Conservation (phyloP, 1,140 invertebrate genomes). For the Ceratosolen fusciceps region DNA sequence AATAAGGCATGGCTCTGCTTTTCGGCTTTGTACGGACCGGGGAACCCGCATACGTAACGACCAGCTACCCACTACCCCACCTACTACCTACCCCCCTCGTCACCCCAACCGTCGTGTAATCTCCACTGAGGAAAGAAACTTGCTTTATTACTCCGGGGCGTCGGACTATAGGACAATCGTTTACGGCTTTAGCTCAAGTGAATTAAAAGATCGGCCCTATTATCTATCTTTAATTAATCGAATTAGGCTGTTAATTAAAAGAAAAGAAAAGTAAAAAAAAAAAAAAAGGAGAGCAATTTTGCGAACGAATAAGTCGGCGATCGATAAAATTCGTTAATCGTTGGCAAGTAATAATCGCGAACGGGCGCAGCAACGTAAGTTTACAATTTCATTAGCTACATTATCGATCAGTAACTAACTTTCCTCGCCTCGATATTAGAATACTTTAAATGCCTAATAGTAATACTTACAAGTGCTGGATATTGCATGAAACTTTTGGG, state of each 20-base stretch:
- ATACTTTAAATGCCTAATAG: no score
- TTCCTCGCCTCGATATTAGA: no score
- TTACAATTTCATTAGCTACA: no score
- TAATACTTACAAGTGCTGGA: no score
- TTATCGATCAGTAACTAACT: no score
- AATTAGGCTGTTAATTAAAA: conserved; percentile 16
- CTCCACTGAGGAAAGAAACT: not conserved
- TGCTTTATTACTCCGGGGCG: not conserved
- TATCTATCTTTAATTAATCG: conserved; percentile 1
- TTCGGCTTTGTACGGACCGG: not conserved
- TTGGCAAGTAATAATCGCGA: no score
- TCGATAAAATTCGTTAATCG: not conserved
- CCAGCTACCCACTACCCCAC: not conserved
- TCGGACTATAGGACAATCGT: not conserved
- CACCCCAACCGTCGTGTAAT: not conserved
- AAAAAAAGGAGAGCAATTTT: not conserved
- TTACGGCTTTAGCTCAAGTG: not conserved
- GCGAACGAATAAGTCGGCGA: not conserved
- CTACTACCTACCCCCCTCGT: conserved; percentile 3
- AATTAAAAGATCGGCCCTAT: not conserved
- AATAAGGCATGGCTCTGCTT: not conserved
- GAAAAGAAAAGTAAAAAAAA: no score
- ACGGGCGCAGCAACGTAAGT: no score
- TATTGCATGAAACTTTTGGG: no score
- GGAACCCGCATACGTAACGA: not conserved